Percentiles rank a stretch among this genome's conserved stretches.
Conservation (phyloP, 2,888 invertebrate genomes). For the Rhimphoctona megacephalus region DNA sequence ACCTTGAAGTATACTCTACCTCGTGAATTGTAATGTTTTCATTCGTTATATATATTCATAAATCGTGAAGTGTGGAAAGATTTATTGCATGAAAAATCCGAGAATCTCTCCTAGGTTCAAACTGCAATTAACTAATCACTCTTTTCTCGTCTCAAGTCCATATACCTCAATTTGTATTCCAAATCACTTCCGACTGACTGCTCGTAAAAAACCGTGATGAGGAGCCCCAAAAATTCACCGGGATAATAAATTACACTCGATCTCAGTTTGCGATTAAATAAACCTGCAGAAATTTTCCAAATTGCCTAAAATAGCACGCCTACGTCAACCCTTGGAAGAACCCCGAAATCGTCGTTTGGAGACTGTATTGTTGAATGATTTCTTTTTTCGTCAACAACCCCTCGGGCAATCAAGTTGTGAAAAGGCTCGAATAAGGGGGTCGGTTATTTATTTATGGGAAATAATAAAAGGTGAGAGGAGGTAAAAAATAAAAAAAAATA, state of each 20-base stretch:
- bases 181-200: not conserved
- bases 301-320: slow-evolving; percentile 14
- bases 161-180: too few species aligned
- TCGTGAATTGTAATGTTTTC: not conserved
- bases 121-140: not conserved
- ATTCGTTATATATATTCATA: not conserved
- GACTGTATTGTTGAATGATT: slow-evolving; percentile 13
- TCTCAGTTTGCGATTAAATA: not conserved
- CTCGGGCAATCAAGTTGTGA: slow-evolving; percentile 30
- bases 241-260: not conserved
- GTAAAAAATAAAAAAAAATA: slow-evolving; percentile 18
- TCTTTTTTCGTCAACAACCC: slow-evolving; percentile 17
- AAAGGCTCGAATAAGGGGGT: slow-evolving; percentile 40
- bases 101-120: not conserved
- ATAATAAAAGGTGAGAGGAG: slow-evolving; percentile 55
- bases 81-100: not conserved
- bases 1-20: slow-evolving; percentile 12
- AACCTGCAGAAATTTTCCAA: not conserved
- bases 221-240: not conserved
- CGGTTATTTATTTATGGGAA: slow-evolving; percentile 60
- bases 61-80: not conserved
- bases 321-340: not conserved
- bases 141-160: too few species aligned
- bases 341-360: slow-evolving; percentile 5
- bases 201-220: not conserved